Conservation (phyloP, 1,140 invertebrate species). For the Drosophila kanapiae region DNA sequence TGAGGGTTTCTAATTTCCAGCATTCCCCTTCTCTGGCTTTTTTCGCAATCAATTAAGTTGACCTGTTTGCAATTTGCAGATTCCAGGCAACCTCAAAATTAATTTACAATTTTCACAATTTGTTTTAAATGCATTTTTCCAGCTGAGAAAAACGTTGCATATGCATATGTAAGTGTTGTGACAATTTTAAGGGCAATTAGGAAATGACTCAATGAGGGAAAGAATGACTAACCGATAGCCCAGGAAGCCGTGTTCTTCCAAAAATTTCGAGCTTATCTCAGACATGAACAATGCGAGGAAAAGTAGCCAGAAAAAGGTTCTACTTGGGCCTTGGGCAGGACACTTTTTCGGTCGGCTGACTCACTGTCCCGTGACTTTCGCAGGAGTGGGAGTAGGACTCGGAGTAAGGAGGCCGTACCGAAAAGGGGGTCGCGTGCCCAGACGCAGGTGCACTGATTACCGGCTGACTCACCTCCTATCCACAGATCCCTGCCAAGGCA, state of each 20-base stretch:
- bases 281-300: conserved; percentile 21
- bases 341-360: conserved; percentile 63
- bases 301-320: conserved; percentile 21
- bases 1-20: conserved; percentile 24
- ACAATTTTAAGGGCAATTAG: not conserved
- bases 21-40: not conserved
- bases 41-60: conserved; percentile 19
- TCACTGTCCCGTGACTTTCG: conserved; percentile 19
- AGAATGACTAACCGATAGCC: not conserved
- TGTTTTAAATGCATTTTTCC: too few relatives aligned
- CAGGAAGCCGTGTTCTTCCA: conserved; percentile 4
- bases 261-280: conserved; percentile 75
- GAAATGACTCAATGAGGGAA: conserved; percentile 7
- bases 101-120: conserved; percentile 9
- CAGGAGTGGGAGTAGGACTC: not conserved
- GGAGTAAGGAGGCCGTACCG: not conserved
- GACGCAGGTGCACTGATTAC: conserved; percentile 79
- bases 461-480: conserved; percentile 66
- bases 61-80: conserved; percentile 16
- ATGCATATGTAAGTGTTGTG: not conserved
- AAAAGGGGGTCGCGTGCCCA: conserved; percentile 62
- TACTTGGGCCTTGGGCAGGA: conserved; percentile 1
- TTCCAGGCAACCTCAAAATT: conserved; percentile 12
- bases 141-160: too few relatives aligned
- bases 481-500: conserved; percentile 49